Base-by-base conservation (phyloP, 1,140 invertebrate genomes). In the Drepana arcuata region DNA sequence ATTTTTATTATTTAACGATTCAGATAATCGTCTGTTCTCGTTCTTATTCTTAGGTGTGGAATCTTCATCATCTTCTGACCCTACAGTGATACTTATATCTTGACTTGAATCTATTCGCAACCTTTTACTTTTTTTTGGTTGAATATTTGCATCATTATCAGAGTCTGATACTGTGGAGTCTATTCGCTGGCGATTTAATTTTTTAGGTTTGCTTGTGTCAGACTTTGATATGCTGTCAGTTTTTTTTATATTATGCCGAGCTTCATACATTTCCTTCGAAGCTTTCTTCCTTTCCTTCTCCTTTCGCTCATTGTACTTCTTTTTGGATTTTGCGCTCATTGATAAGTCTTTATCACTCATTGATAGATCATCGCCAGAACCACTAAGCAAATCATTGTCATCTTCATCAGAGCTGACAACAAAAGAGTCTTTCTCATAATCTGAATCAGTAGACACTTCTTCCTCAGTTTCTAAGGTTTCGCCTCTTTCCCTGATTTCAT, bases 381-480 rank as follows among this genome's bases (percentile, higher is more conserved):
- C 81, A 45, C 71, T 69, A 31, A 84, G 49, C 36, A 84, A 41
- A 10, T 72, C 59, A 49, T 71, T 45, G 41, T 83, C 79, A 52
- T 80, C 73, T 53, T 69, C 73, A 49, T 66, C 59, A 7, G 78
- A 77, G 47, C 66, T 78, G 2, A 82, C 75, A 14, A 80, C 34
- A 50, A 82, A 82, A 3, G 78, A 82, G 42, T 69, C 78, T 52
- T 75, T 79, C 48, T 82, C 78, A 47, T 82, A 82, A 38, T 80
- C 68, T 14, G 73, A 52, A 41, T 80, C 70, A 47, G 68, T 46
- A 21, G 73, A 73, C 23, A 64, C 38, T 7, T 75, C 66, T 10
- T 71, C 65, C 18, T 78, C 66, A 23, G 66, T 66, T 14, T 66
- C 51, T 27, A 82, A 45, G 3, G 78, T 82, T 63, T 71, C 73